Percentiles rank a stretch among this genome's conserved stretches.
Evolutionary conservation across 2,113 vertebrate species (phyloP).

Genomic region (Pelecanoides urinatrix): DNA sequence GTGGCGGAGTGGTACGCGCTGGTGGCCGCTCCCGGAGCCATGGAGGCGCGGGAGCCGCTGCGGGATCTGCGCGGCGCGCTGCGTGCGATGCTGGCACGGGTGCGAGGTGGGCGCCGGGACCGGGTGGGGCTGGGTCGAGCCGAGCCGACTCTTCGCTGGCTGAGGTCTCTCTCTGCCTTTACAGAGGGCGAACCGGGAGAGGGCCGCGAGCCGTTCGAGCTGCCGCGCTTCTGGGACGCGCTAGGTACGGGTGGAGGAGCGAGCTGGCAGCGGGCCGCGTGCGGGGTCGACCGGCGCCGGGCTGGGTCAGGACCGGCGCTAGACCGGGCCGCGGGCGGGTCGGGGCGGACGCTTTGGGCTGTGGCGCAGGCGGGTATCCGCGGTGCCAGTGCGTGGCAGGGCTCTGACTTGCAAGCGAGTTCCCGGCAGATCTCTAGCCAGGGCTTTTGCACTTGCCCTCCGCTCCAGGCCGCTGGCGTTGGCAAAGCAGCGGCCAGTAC

Average conservation of each 20-base stretch:
- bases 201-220: conserved; percentile 77
- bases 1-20: accelerated
- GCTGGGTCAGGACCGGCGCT: neutral
- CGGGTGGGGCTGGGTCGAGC: neutral
- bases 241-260: conserved; percentile 71
- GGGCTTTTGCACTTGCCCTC: accelerated
- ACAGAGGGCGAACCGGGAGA: conserved; percentile 84
- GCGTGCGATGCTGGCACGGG: conserved; percentile 69
- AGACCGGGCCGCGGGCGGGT: too few relatives aligned
- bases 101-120: conserved; percentile 78
- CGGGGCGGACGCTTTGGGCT: neutral
- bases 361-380: neutral
- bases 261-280: neutral
- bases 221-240: conserved; percentile 83
- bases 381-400: too few relatives aligned
- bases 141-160: neutral
- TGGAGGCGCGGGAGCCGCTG: conserved; percentile 60
- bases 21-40: neutral
- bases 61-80: conserved; percentile 72
- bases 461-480: accelerated
- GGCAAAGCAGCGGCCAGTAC: accelerated
- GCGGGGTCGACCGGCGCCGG: neutral
- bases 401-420: accelerated
- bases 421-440: neutral
- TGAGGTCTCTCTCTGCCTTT: neutral